phyloP scores from a whole-genome alignment of 2,797 vertebrate species.

The Clarias platycephalus region DNA sequence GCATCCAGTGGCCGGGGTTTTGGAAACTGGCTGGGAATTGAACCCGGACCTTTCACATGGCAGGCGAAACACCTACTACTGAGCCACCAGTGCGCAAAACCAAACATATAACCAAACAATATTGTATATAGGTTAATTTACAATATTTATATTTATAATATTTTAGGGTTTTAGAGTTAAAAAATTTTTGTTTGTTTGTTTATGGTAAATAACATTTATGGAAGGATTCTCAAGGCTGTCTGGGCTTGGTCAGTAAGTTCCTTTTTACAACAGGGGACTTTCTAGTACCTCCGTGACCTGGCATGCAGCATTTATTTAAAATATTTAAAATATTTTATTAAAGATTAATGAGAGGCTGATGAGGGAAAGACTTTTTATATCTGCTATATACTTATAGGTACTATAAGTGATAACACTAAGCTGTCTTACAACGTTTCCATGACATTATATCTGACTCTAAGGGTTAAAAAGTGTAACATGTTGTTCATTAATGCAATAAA shows the following conservation, averaged over 20 bases:
- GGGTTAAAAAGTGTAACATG: background rate
- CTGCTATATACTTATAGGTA: background rate
- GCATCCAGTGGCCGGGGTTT: no score
- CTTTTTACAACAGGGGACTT: background rate
- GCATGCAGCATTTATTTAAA: background rate
- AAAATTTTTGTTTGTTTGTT: background rate
- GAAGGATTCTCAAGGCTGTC: background rate
- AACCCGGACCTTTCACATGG: no score
- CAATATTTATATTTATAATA: no score
- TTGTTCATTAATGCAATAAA: background rate
- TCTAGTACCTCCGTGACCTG: background rate
- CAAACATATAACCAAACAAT: no score
- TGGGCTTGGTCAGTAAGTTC: background rate
- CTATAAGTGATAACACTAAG: background rate
- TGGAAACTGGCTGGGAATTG: no score
- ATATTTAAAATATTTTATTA: background rate
- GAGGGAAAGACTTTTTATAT: background rate
- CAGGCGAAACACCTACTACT: no score
- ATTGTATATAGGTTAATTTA: no score
- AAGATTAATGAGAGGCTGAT: background rate
- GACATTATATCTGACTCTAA: background rate
- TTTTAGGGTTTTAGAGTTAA: no score
- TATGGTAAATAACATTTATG: background rate
- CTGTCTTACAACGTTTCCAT: background rate
- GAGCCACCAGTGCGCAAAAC: no score